phyloP scores from a whole-genome alignment of 2,113 vertebrate species.

The Seriola aureovittata region DNA sequence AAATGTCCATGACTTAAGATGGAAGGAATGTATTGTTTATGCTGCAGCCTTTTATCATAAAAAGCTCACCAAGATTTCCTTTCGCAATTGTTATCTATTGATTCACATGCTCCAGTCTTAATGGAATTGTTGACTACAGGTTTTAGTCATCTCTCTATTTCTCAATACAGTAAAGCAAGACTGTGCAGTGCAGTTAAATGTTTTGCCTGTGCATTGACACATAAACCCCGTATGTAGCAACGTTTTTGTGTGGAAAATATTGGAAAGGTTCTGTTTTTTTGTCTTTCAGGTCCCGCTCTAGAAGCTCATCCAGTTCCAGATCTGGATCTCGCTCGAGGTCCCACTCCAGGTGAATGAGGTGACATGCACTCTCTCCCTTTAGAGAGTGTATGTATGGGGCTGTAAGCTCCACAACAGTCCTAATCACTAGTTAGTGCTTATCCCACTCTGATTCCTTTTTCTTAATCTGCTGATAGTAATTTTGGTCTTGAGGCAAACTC shows the following conservation, averaged over 20 bases:
- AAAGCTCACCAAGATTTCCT: neutral
- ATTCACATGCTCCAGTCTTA: neutral
- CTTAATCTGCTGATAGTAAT: neutral
- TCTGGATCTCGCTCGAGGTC: conserved; percentile 98
- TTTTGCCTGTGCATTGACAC: neutral
- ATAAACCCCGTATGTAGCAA: neutral
- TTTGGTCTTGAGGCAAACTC: neutral
- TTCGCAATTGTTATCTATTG: neutral
- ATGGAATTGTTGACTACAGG: neutral
- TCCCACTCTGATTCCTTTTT: neutral
- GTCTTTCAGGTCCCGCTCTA: conserved; percentile 96
- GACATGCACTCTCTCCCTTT: conserved; percentile 89
- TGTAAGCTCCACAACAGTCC: conserved; percentile 55
- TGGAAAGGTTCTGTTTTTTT: conserved; percentile 81
- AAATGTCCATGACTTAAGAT: neutral
- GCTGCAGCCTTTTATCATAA: neutral
- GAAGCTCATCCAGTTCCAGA: conserved; percentile 97
- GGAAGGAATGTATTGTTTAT: conserved; percentile 5
- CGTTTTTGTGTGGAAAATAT: conserved; percentile 67
- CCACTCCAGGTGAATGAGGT: conserved; percentile 99
- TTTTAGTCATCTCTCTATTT: conserved; percentile 5
- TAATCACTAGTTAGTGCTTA: conserved; percentile 51
- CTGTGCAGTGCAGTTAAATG: neutral
- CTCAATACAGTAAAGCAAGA: neutral
- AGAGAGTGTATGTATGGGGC: conserved; percentile 86